Base-by-base conservation (phyloP, 2,888 invertebrate species). In the Dryococelus australis region DNA sequence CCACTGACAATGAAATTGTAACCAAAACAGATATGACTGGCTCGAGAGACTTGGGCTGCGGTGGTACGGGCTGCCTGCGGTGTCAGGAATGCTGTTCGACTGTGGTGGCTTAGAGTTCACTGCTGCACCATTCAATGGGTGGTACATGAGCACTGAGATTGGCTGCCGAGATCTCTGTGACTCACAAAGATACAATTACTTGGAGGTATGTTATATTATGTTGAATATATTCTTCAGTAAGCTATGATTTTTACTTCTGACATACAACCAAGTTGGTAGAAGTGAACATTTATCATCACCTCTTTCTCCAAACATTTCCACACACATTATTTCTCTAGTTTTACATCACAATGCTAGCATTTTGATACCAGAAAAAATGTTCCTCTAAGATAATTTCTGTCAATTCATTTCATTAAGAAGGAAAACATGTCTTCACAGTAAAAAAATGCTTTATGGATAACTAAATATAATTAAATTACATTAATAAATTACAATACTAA, bases 61-160 rank as follows among this genome's bases (percentile, higher is more conserved):
- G 90, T 99, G 99, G 99, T 99, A 97, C 92, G 96, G 96, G 0
- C 93, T 97, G 26, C 98, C 99, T 0, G 98, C 98, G 0, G 99
- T 99, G 1, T 96, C 98, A 5, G 95, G 94, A 90, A 98, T 98
- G 98, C 94, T 98, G 89, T 98, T 99, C 92, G 99, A 99, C 93
- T 98, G 98, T 91, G 99, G 99, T 0, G 99, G 99, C 12, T 94
- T 99, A 53, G 97, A 98, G 92, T 99, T 98, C 92, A 97, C 98
- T 0, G 98, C 97, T 0, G 96, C 97, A 85, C 98, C 98, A 43
- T 99, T 99, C 93, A 98, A 98, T 92, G 99, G 99, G 26, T 99
- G 98, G 99, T 99, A 98, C 93, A 98, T 99, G 98, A 97, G 97
- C 91, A 98, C 98, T 0, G 99, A 99, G 94, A 98, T 99, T 89